Base-by-base conservation (phyloP, 2,797 vertebrate genomes). In the Sitta carolinensis region DNA sequence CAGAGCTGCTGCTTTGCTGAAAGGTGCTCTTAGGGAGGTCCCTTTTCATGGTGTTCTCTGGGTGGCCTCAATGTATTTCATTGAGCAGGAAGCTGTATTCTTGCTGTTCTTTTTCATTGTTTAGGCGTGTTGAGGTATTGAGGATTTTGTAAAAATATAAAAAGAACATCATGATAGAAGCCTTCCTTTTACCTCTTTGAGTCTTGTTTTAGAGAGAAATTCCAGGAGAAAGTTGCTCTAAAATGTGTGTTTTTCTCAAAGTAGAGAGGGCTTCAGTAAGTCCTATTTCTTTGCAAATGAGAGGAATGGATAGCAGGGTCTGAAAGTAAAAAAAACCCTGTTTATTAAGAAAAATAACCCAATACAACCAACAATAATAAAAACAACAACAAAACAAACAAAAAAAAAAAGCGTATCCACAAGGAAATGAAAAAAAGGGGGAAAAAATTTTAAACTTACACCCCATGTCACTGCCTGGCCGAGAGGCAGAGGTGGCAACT, bases 391-490 rank as follows among this genome's bases (percentile, higher is more conserved):
- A 16, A 16, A 10, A 34, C 43, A 5, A 21, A 69, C 3, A 17
- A 59, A 10, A 40, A 40, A 40, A 20, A 51, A n/a, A 11, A 1
- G 16, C 32, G 29, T 19, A 20, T 4, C 1, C 29, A 18, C n/a
- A 8, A 40, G 14, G 15, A 43, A 43, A 43, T 13, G 19, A 10
- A 10, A 5, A 2, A 5, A 14, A 45, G 9, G 2, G 1, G 9
- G 15, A n/a, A 21, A 43, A 7, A 20, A 7, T 4, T 27, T 45
- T 18, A 45, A 45, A 13, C 26, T 45, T 6, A 10, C 25, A 34
- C 5, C 19, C 51, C 68, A n/a, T 10, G 5, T 43, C 2, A 4
- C 21, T 3, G 0, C 13, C 20, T n/a, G 42, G 30, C 30, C 3
- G 15, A 9, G 42, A 17, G 40, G 61, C 29, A 32, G 16, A 45